These are phyloP conservation scores for Rhaphigaster nebulosa DNA, from an alignment of 2,888 invertebrate genomes.

Conservation along the genomic window DNA sequence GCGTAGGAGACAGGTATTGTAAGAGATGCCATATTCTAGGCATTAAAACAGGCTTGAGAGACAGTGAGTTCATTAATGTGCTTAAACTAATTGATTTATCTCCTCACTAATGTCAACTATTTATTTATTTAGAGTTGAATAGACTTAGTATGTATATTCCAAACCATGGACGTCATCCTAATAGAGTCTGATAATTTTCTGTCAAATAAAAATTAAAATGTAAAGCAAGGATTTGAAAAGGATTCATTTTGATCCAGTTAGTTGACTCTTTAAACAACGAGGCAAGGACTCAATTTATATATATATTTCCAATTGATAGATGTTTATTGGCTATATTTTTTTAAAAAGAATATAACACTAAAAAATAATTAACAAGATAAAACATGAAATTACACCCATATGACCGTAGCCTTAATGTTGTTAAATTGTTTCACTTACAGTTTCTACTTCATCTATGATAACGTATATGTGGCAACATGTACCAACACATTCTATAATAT, in stretches of 20 bases:
- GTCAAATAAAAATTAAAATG: neutral
- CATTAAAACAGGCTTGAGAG: neutral
- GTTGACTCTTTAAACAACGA: neutral
- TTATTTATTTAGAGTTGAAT: neutral
- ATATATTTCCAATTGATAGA: no score
- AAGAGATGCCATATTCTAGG: neutral
- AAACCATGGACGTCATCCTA: neutral
- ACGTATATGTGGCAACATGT: constrained; percentile 43
- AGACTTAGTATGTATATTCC: neutral
- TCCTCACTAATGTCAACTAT: neutral
- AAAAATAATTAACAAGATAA: neutral
- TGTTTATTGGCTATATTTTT: no score
- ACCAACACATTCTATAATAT: constrained; percentile 26
- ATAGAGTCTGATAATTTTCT: no score
- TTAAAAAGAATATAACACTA: no score
- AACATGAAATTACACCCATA: neutral
- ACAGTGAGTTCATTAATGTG: neutral
- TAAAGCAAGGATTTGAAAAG: neutral
- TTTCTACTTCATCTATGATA: constrained; percentile 49
- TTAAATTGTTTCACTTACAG: constrained; percentile 28
- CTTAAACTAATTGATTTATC: neutral
- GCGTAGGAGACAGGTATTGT: no score
- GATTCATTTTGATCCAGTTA: neutral
- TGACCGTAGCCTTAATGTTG: constrained; percentile 10
- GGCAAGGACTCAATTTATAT: no score